Evolutionary conservation across 2,888 invertebrate species (phyloP).

Genomic region (Pharmacophagus antenor): DNA sequence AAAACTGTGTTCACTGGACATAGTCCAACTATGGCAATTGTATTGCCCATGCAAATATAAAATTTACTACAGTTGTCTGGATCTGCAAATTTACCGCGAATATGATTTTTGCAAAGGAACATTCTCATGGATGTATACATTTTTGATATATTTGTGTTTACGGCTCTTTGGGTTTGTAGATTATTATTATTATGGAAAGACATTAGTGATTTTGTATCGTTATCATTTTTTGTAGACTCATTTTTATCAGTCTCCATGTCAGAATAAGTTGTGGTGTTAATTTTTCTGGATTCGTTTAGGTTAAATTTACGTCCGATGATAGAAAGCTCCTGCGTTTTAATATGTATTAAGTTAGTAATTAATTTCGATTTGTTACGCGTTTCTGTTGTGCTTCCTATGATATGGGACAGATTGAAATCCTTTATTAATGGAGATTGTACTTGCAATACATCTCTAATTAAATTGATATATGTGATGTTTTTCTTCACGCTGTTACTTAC

Average conservation of each 20-base stretch:
- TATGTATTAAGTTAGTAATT: background rate
- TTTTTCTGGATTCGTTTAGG: background rate
- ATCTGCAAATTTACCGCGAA: constrained; percentile 72
- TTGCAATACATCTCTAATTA: background rate
- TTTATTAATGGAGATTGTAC: background rate
- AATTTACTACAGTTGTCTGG: constrained; percentile 72
- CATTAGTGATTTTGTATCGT: background rate
- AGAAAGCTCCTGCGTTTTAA: background rate
- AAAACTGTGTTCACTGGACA: constrained; percentile 70
- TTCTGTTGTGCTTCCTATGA: background rate
- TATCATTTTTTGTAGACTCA: constrained; percentile 1
- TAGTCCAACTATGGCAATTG: constrained; percentile 49
- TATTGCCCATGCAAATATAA: constrained; percentile 68
- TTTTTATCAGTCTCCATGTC: background rate
- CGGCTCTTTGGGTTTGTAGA: background rate
- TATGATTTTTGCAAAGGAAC: constrained; percentile 46
- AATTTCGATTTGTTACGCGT: background rate
- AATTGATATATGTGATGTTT: background rate
- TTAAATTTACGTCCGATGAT: background rate
- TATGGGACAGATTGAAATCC: background rate
- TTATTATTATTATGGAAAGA: constrained; percentile 4
- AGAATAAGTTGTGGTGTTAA: background rate
- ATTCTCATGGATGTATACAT: background rate
- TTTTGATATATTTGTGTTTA: background rate
- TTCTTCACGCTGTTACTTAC: background rate